Evolutionary conservation across 1,140 invertebrate genomes (phyloP).

Genomic region (Penaeus japonicus): DNA sequence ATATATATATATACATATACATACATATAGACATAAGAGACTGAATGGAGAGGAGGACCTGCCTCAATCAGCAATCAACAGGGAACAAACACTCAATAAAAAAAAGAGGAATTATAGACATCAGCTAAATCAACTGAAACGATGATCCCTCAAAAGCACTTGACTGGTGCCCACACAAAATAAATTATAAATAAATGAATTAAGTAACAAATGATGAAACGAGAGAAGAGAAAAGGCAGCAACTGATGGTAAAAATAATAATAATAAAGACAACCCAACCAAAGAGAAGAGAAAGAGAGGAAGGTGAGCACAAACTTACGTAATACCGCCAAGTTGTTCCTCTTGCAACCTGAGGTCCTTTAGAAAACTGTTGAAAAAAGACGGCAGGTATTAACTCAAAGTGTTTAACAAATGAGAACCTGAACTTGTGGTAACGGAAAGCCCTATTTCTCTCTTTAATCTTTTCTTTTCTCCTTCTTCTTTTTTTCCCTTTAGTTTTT

Average conservation of each 20-base stretch:
- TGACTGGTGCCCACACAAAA: not conserved
- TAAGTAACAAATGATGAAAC: no score
- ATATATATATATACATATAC: not conserved
- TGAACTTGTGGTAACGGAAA: not conserved
- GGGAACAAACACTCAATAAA: not conserved
- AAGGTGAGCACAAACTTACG: conserved; percentile 52
- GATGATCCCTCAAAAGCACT: not conserved
- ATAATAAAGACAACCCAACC: conserved; percentile 46
- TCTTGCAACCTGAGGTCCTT: conserved; percentile 57
- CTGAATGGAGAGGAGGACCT: no score
- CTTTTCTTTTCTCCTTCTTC: no score
- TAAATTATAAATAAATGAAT: no score
- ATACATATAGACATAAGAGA: not conserved
- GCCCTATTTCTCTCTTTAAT: no score
- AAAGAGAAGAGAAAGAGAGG: conserved; percentile 26
- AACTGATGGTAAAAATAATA: conserved; percentile 20
- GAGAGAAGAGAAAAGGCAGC: not conserved
- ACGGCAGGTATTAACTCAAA: conserved; percentile 46
- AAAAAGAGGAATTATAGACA: not conserved
- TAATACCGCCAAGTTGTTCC: conserved; percentile 51
- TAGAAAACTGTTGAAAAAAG: conserved; percentile 56
- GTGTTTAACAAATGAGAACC: conserved; percentile 27
- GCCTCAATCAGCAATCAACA: no score
- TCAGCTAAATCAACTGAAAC: no score
- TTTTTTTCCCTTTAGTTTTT: no score